These are phyloP conservation scores for Phenganax subtilis DNA, from an alignment of 92 coral and sea anemone genomes.

Conservation along the genomic window DNA sequence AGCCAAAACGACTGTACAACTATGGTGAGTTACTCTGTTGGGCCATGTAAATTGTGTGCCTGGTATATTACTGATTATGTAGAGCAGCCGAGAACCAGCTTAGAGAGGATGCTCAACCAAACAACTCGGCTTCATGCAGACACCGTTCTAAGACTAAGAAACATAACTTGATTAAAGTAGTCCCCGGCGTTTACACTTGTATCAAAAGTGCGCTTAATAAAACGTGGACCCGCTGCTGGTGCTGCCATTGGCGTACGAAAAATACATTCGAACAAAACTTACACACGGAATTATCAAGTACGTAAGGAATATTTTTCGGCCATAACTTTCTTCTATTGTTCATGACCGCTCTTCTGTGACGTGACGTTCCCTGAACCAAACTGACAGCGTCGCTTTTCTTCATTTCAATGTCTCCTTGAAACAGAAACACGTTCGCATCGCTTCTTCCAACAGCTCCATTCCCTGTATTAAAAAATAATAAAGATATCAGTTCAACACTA, in stretches of 20 bases:
- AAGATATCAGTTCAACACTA: neutral
- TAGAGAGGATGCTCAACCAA: no score
- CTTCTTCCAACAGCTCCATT: neutral
- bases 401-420: conserved; percentile 20
- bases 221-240: neutral
- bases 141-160: no score
- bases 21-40: no score
- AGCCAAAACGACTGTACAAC: no score
- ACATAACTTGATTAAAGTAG: no score
- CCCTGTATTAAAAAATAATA: neutral
- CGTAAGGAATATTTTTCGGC: conserved; percentile 9
- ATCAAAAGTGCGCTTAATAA: neutral
- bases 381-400: conserved; percentile 3
- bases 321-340: neutral
- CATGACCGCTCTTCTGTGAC: conserved; percentile 6
- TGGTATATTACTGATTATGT: no score
- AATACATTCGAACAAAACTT: neutral
- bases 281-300: neutral
- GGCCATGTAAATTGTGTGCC: no score
- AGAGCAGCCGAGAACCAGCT: no score
- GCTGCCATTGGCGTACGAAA: neutral
- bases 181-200: no score
- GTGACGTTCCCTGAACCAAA: conserved; percentile 1
- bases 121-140: no score
- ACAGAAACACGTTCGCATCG: conserved; percentile 16